Evolutionary conservation across 2,888 invertebrate genomes (phyloP).

Genomic region (Nemapogon koenigi): DNA sequence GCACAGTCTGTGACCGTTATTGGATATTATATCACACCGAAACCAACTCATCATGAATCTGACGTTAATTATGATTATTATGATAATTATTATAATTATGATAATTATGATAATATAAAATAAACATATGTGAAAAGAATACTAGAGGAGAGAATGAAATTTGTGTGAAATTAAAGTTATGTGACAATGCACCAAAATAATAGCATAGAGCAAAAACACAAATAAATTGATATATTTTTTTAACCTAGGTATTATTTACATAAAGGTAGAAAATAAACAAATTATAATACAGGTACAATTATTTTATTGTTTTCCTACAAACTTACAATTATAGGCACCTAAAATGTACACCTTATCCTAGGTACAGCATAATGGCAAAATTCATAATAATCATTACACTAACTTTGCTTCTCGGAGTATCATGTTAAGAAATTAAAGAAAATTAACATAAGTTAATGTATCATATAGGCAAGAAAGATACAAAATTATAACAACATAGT

Average conservation of each 20-base stretch:
- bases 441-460: no score
- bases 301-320: constrained; percentile 48
- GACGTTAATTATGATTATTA: no score
- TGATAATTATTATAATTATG: no score
- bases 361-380: constrained; percentile 58
- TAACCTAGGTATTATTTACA: constrained; percentile 10
- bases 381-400: constrained; percentile 1
- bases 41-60: no score
- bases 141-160: no score
- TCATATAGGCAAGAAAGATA: no score
- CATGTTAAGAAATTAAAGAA: not conserved
- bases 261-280: constrained; percentile 12
- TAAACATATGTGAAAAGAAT: no score
- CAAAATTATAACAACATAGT: no score
- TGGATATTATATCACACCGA: no score
- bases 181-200: not conserved
- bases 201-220: constrained; percentile 1
- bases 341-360: constrained; percentile 62
- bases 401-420: not conserved
- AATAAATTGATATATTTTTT: not conserved
- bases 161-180: no score
- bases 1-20: no score
- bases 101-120: no score
- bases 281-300: constrained; percentile 13
- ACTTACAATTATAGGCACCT: constrained; percentile 56